These are phyloP conservation scores for Agelastica alni DNA, from an alignment of 2,888 invertebrate genomes.

Conservation along the genomic window DNA sequence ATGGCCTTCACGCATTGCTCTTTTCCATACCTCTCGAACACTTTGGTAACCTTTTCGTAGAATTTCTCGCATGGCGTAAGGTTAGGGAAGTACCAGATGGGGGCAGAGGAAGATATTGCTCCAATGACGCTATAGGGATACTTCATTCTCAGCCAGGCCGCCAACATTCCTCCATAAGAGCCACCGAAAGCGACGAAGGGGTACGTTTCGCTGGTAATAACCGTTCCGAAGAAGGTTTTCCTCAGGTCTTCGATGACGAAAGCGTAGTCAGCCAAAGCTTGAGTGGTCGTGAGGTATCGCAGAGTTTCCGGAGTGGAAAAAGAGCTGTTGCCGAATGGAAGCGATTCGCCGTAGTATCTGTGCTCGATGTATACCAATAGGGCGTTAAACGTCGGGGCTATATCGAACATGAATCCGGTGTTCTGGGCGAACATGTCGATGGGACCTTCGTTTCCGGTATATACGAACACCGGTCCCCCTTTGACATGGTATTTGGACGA, in stretches of 20 bases:
- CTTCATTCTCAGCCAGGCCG: conserved; percentile 95
- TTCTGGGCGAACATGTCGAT: conserved; percentile 88
- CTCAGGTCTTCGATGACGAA: conserved; percentile 70
- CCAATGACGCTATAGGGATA: conserved; percentile 89
- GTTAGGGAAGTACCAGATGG: conserved; percentile 82
- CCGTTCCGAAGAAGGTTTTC: conserved; percentile 40
- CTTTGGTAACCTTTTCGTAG: conserved; percentile 76
- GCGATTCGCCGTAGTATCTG: conserved; percentile 88
- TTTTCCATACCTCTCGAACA: conserved; percentile 61
- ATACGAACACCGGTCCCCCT: conserved; percentile 86
- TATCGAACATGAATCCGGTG: conserved; percentile 93
- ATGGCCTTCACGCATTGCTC: conserved; percentile 68
- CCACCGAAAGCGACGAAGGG: conserved; percentile 86
- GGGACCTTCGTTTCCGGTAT: conserved; percentile 94
- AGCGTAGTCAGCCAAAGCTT: conserved; percentile 93
- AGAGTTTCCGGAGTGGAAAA: conserved; percentile 65
- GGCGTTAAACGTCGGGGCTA: conserved; percentile 78
- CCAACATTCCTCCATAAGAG: conserved; percentile 97
- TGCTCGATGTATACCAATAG: conserved; percentile 92
- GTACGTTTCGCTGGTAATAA: conserved; percentile 56
- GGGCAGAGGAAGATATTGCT: conserved; percentile 91
- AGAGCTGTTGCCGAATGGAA: conserved; percentile 84
- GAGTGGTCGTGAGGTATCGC: conserved; percentile 84
- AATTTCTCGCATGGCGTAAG: conserved; percentile 79
- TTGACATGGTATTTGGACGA: conserved; percentile 74